Conservation (phyloP, 1,140 invertebrate species). For the Meloidogyne floridensis region DNA sequence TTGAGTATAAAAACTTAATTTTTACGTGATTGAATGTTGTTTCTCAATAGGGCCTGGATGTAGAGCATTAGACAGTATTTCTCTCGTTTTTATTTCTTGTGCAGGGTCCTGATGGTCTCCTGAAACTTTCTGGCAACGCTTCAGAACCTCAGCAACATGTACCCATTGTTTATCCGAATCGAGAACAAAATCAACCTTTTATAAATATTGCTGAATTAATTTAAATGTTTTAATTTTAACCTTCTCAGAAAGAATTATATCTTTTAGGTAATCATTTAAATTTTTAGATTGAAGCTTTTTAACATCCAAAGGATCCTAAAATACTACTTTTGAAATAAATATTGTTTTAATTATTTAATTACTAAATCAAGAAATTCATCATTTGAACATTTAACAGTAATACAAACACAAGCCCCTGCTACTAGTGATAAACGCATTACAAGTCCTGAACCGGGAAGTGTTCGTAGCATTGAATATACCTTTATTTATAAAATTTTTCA, state of each 20-base stretch:
- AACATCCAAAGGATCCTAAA: conserved; percentile 50
- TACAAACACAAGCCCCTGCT: conserved; percentile 54
- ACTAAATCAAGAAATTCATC: conserved; percentile 46
- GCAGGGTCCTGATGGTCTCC: conserved; percentile 15
- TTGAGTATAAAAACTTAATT: neutral
- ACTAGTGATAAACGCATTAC: conserved; percentile 56
- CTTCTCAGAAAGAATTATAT: conserved; percentile 53
- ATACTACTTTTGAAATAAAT: neutral
- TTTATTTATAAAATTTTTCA: conserved; percentile 17
- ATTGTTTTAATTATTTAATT: neutral
- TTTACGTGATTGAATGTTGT: conserved; percentile 50
- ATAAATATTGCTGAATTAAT: neutral
- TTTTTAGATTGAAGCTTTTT: conserved; percentile 47
- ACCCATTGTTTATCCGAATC: conserved; percentile 54
- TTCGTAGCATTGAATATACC: conserved; percentile 42
- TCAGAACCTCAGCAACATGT: conserved; percentile 45
- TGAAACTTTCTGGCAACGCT: conserved; percentile 40
- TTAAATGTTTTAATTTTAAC: conserved; percentile 20
- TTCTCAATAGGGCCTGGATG: conserved; percentile 43
- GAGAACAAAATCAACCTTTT: conserved; percentile 51
- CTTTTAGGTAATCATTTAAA: conserved; percentile 49
- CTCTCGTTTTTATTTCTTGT: conserved; percentile 38
- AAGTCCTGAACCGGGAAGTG: conserved; percentile 41
- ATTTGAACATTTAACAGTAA: conserved; percentile 46
- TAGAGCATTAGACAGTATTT: conserved; percentile 52